Conservation (phyloP, 2,113 vertebrate species). For the Pipa parva region DNA sequence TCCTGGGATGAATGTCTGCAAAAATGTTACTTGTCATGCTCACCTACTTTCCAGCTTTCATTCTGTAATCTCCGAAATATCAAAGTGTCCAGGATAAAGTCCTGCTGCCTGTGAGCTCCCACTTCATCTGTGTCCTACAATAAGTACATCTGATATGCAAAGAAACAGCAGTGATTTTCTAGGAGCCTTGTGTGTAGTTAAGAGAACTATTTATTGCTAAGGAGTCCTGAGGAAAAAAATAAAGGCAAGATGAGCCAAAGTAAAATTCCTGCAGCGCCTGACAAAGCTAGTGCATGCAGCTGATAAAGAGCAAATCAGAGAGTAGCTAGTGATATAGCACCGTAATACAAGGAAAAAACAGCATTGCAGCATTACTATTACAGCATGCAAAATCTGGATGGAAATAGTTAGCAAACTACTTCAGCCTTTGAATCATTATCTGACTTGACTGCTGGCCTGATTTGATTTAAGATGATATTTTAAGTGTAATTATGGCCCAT, state of each 20-base stretch:
- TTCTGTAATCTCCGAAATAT: constrained; percentile 8
- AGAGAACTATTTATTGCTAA: constrained; percentile 11
- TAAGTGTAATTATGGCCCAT: no score
- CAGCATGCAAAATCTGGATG: constrained; percentile 49
- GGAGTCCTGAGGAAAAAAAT: constrained; percentile 50
- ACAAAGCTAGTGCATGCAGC: constrained; percentile 59
- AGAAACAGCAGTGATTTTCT: constrained; percentile 25
- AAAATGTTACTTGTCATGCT: constrained; percentile 15
- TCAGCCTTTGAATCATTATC: no score
- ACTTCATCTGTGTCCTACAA: constrained; percentile 28
- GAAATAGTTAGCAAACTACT: constrained; percentile 26
- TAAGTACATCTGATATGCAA: constrained; percentile 28
- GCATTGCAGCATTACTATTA: constrained; percentile 70
- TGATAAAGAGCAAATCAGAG: constrained; percentile 63
- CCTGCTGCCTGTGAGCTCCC: constrained; percentile 22
- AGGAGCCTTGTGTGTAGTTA: constrained; percentile 13
- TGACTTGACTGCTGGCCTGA: no score
- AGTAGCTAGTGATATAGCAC: constrained; percentile 55
- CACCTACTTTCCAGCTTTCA: constrained; percentile 10
- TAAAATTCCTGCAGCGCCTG: constrained; percentile 69
- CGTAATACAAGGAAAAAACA: constrained; percentile 61
- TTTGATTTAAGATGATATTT: no score
- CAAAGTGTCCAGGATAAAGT: constrained; percentile 26
- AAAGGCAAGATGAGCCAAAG: constrained; percentile 46
- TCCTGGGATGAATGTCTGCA: constrained; percentile 41